Conservation (phyloP, 2,888 invertebrate species). For the Chirona hameri region DNA sequence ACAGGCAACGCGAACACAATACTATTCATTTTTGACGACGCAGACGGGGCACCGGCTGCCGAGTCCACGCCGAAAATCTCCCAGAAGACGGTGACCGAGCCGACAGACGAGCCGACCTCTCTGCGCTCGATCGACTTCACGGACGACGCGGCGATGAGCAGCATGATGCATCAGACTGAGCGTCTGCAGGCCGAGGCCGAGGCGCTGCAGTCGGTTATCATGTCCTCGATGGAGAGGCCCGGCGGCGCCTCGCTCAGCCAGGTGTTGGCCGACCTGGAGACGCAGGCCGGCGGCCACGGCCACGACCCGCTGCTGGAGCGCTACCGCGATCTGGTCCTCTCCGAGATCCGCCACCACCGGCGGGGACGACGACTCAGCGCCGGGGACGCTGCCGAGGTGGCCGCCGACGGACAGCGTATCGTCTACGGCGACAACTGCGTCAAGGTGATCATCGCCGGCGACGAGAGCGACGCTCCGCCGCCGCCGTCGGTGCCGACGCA, state of each 20-base stretch:
- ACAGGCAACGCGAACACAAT: slow-evolving; percentile 8
- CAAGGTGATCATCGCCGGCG: slow-evolving; percentile 34
- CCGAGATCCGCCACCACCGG: slow-evolving; percentile 36
- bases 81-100: slow-evolving; percentile 7
- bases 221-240: slow-evolving; percentile 33
- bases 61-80: slow-evolving; percentile 33
- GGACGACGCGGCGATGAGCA: slow-evolving; percentile 33
- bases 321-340: slow-evolving; percentile 39
- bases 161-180: slow-evolving; percentile 40
- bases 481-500: slow-evolving; percentile 27
- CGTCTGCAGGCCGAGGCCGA: slow-evolving; percentile 40
- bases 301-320: slow-evolving; percentile 37
- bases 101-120: slow-evolving; percentile 5
- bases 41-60: slow-evolving; percentile 26
- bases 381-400: slow-evolving; percentile 1
- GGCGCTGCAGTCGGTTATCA: slow-evolving; percentile 39
- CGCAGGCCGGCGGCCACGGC: slow-evolving; percentile 28
- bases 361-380: slow-evolving; percentile 32
- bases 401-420: slow-evolving; percentile 23
- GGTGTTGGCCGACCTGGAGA: slow-evolving; percentile 7
- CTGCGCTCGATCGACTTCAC: slow-evolving; percentile 34
- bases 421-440: slow-evolving; percentile 35
- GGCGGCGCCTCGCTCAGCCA: slow-evolving; percentile 28
- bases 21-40: slow-evolving; percentile 24
- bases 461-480: slow-evolving; percentile 37